phyloP scores from a whole-genome alignment of 2,113 vertebrate genomes.

The Anolis carolinensis region DNA sequence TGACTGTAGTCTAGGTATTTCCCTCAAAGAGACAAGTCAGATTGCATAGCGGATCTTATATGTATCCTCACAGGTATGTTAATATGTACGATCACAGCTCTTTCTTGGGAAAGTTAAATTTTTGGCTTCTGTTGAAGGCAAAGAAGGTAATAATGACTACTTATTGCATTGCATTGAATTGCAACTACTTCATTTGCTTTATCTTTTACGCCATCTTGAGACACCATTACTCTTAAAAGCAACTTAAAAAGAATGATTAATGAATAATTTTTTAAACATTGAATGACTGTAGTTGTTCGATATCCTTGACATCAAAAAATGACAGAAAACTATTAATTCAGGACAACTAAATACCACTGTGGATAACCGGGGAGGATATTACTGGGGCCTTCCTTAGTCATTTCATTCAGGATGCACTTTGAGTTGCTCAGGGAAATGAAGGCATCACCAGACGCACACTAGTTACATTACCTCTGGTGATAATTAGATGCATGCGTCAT shows the following conservation, averaged over 20 bases:
- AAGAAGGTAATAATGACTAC: neutral
- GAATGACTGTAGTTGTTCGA: neutral
- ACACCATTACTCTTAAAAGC: neutral
- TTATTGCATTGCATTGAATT: neutral
- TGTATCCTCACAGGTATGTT: neutral
- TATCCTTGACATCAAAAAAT: neutral
- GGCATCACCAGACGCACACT: neutral
- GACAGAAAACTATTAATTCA: neutral
- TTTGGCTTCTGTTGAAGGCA: neutral
- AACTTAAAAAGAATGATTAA: neutral
- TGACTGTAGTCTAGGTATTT: neutral
- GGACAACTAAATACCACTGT: neutral
- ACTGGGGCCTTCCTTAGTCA: neutral
- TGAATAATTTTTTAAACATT: neutral
- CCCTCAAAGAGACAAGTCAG: neutral
- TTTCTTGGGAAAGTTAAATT: neutral
- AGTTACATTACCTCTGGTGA: slow-evolving; percentile 18
- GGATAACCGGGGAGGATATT: neutral
- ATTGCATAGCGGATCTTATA: neutral
- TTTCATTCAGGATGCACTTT: slow-evolving; percentile 1
- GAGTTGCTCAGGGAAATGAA: neutral
- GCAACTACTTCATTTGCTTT: neutral
- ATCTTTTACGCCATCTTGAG: neutral
- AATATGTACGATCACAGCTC: neutral
- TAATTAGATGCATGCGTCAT: slow-evolving; percentile 28